phyloP scores from a whole-genome alignment of 1,140 invertebrate genomes.

The Diorhabda sublineata region DNA sequence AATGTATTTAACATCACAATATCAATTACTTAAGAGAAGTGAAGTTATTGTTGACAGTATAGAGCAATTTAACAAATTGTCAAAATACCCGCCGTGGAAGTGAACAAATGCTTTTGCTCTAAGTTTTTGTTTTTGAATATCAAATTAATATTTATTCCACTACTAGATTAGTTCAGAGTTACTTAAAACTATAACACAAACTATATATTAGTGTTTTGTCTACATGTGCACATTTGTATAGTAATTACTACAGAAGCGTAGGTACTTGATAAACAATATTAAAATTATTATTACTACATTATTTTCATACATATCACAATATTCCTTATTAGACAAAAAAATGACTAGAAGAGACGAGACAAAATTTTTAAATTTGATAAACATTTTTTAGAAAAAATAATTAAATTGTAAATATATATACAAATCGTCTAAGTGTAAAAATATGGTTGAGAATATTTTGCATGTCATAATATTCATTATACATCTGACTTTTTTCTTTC shows the following conservation, averaged over 20 bases:
- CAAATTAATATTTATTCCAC: neutral
- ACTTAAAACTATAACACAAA: conserved; percentile 16
- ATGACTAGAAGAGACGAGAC: conserved; percentile 12
- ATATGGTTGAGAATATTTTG: neutral
- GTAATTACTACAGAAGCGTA: conserved; percentile 15
- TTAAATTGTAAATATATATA: conserved; percentile 15
- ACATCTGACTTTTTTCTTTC: too few relatives aligned
- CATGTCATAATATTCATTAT: too few relatives aligned
- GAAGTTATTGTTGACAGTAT: too few relatives aligned
- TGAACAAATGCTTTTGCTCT: too few relatives aligned
- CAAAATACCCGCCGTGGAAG: too few relatives aligned
- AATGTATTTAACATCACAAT: too few relatives aligned
- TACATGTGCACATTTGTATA: conserved; percentile 31
- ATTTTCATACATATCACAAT: conserved; percentile 16
- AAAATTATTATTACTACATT: conserved; percentile 5
- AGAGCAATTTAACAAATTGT: too few relatives aligned
- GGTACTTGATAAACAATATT: neutral
- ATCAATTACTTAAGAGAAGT: too few relatives aligned
- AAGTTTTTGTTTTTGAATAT: too few relatives aligned
- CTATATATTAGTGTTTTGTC: conserved; percentile 28
- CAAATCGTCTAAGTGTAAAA: conserved; percentile 14
- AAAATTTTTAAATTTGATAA: neutral
- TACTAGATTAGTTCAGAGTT: conserved; percentile 12
- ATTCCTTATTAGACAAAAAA: conserved; percentile 13
- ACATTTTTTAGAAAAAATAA: neutral